Base-by-base conservation (phyloP, 1,140 invertebrate genomes). In the Pseudomyrmex gracilis region DNA sequence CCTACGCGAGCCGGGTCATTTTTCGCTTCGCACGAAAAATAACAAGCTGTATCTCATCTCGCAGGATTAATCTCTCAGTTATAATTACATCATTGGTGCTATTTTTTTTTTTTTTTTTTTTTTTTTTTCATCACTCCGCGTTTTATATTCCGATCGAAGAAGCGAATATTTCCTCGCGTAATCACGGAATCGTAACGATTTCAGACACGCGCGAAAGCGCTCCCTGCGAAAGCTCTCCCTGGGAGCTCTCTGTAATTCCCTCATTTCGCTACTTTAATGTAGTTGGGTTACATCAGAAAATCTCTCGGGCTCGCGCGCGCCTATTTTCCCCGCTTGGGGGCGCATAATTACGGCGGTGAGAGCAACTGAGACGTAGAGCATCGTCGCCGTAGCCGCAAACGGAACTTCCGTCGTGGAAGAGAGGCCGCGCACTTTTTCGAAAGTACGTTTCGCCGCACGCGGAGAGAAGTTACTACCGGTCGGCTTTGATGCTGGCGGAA, bases 401-500 rank as follows among this genome's bases (percentile, higher is more conserved):
- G 74, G 47, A 67, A 78, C 76, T 78, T 78, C 43, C 51, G 34
- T 34, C 34, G 34, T 34, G 51, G 17, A 47, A 76, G 34, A 47
- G 73, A 64, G 60, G 73, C 20, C 60, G 61, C 60, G 61, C 73
- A 67, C 73, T 83, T 83, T 83, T 83, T 83, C 43, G 82, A 83
- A 78, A 83, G 73, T 83, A 77, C 80, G 60, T 47, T 34, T 34
- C 49, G 73, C 43, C 73, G 45, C 61, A 49, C 15, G 73, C 74
- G 74, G 45, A 78, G 74, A 57, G 51, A 84, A 84, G 53, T 85
- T 85, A 84, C 67, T 71, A 68, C 67, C 64, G 24, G 34, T 3
- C 51, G 86, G 66, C 73, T 85, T 82, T 57, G 74, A 87, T 60
- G 77, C 66, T 57, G 67, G 47, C 64, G 61, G 53, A 73, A 88